phyloP scores from a whole-genome alignment of 2,113 vertebrate genomes.

The Aegithalos caudatus region DNA sequence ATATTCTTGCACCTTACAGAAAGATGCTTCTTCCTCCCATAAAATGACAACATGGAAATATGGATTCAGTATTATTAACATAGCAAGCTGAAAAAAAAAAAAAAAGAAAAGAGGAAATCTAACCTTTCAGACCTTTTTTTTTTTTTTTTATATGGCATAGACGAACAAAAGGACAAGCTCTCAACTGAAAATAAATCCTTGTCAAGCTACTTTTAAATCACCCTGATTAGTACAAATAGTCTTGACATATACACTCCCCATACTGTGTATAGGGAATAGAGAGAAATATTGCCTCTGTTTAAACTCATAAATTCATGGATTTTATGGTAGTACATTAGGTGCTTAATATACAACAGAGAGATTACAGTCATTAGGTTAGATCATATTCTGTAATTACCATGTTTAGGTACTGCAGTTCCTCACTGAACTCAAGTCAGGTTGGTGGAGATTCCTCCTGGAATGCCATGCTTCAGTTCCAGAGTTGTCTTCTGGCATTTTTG shows the following conservation, averaged over 20 bases:
- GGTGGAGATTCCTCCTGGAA: background rate
- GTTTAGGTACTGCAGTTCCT: background rate
- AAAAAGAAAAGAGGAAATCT: background rate
- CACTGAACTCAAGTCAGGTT: background rate
- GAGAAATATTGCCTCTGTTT: slow-evolving; percentile 39
- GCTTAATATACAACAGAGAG: slow-evolving; percentile 28
- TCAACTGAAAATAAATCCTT: slow-evolving; percentile 38
- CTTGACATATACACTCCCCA: slow-evolving; percentile 28
- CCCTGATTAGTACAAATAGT: slow-evolving; percentile 20
- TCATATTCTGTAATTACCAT: background rate
- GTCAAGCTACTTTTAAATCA: slow-evolving; percentile 29
- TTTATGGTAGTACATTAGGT: background rate
- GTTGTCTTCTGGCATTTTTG: background rate
- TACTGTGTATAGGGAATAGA: background rate
- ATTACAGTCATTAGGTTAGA: slow-evolving; percentile 26
- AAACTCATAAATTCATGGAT: slow-evolving; percentile 25
- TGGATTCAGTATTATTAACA: background rate
- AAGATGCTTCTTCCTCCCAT: background rate
- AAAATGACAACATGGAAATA: background rate
- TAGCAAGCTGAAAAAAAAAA: background rate
- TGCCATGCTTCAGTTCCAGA: background rate
- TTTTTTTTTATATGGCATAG: background rate
- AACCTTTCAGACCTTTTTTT: background rate
- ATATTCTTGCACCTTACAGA: background rate
- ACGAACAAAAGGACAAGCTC: slow-evolving; percentile 22